These are phyloP conservation scores for Axis porcinus DNA, from an alignment of 2,113 vertebrate species.

Conservation along the genomic window DNA sequence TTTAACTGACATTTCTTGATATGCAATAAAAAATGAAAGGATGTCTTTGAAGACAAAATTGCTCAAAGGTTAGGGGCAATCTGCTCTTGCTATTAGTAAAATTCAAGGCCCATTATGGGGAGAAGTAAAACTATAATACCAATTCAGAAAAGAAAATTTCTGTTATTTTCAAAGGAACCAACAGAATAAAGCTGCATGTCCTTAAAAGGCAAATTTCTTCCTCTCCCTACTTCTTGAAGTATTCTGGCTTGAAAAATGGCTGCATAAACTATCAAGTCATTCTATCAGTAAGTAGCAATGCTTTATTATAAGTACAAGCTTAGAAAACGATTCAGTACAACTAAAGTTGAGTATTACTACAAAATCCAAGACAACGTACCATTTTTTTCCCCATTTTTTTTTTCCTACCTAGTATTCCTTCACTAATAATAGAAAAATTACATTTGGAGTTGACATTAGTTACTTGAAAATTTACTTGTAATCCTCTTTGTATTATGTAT, in stretches of 20 bases:
- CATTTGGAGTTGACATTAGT: neutral
- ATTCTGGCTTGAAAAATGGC: neutral
- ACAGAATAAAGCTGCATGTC: neutral
- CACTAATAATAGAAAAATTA: neutral
- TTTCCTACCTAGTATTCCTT: neutral
- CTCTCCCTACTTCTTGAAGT: neutral
- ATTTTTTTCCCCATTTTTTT: neutral
- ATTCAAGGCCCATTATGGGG: neutral
- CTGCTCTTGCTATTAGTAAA: conserved; percentile 21
- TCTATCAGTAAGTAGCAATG: neutral
- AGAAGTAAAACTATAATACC: neutral
- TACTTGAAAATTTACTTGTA: neutral
- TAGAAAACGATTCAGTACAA: neutral
- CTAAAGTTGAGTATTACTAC: neutral
- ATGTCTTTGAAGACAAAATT: conserved; percentile 35
- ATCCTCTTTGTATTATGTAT: neutral
- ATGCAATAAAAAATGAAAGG: conserved; percentile 31
- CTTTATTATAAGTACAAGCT: neutral
- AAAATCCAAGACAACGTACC: neutral
- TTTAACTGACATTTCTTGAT: conserved; percentile 38
- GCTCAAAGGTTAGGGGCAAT: neutral
- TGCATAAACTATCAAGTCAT: neutral
- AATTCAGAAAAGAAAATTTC: neutral
- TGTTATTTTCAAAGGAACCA: neutral
- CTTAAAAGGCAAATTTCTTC: neutral